A percentile compares a stretch with the other conserved stretches of the same genome.
phyloP scores from a whole-genome alignment of 64 coral and sea anemone species.

The Pocillopora verrucosa region DNA sequence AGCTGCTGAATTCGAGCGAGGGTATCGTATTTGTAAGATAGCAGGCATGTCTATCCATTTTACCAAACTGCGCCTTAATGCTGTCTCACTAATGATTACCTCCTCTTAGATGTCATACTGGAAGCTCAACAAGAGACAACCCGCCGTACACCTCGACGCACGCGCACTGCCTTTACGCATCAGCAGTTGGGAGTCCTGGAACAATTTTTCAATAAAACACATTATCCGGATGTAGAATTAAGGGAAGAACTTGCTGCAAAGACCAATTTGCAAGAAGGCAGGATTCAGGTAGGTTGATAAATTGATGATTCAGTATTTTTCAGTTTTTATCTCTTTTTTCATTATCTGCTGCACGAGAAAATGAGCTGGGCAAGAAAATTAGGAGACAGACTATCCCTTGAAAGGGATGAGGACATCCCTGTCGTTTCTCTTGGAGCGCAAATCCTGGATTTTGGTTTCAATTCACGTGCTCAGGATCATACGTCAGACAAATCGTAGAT shows the following conservation, averaged over 20 bases:
- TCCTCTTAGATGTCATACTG: slow-evolving; percentile 49
- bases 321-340: neutral
- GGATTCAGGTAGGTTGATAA: slow-evolving; percentile 45
- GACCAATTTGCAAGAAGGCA: slow-evolving; percentile 57
- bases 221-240: slow-evolving; percentile 74
- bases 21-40: neutral
- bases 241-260: slow-evolving; percentile 62
- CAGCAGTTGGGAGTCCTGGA: slow-evolving; percentile 57
- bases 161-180: slow-evolving; percentile 69
- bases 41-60: neutral
- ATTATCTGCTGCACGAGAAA: neutral
- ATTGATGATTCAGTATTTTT: neutral
- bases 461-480: too few relatives aligned
- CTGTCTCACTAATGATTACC: neutral
- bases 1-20: neutral
- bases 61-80: neutral
- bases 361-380: too few relatives aligned
- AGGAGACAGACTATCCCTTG: too few relatives aligned
- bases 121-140: slow-evolving; percentile 64
- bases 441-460: too few relatives aligned
- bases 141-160: slow-evolving; percentile 30
- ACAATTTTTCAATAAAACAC: slow-evolving; percentile 60
- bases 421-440: too few relatives aligned
- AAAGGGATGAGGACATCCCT: too few relatives aligned
- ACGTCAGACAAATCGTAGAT: too few relatives aligned